Conservation (phyloP, 2,113 vertebrate species). For the Podiceps cristatus region DNA sequence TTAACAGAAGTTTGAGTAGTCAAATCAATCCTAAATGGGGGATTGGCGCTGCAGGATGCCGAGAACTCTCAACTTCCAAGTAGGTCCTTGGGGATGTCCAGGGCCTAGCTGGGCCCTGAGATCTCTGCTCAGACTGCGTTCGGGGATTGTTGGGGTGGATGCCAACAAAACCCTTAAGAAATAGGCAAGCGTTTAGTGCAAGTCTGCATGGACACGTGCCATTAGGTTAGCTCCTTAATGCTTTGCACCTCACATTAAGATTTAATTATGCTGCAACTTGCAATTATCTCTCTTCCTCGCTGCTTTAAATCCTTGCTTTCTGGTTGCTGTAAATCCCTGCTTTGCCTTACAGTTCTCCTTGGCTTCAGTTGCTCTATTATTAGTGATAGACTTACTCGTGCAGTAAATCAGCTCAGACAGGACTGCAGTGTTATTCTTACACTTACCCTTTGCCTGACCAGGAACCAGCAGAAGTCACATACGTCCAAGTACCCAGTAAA, state of each 20-base stretch:
- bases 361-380: conserved; percentile 30
- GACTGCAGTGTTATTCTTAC: neutral
- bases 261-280: conserved; percentile 47
- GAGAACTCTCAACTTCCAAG: neutral
- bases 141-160: neutral
- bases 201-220: neutral
- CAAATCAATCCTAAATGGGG: neutral
- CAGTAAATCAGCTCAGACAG: conserved; percentile 42
- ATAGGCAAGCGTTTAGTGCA: neutral
- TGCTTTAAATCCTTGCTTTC: conserved; percentile 17
- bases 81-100: accelerated
- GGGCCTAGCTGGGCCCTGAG: neutral
- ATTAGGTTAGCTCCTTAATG: neutral
- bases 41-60: neutral
- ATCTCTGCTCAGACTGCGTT: neutral
- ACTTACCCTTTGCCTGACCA: neutral
- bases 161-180: neutral
- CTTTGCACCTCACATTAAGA: conserved; percentile 20
- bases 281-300: neutral
- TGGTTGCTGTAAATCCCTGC: conserved; percentile 23
- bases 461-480: neutral
- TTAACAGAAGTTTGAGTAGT: neutral
- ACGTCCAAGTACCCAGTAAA: neutral
- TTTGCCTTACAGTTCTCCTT: conserved; percentile 17
- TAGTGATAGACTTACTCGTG: neutral